Evolutionary conservation across 2,888 invertebrate genomes (phyloP), one percentile per base, ranked within the genome.

Genomic region (Phortica magna): DNA sequence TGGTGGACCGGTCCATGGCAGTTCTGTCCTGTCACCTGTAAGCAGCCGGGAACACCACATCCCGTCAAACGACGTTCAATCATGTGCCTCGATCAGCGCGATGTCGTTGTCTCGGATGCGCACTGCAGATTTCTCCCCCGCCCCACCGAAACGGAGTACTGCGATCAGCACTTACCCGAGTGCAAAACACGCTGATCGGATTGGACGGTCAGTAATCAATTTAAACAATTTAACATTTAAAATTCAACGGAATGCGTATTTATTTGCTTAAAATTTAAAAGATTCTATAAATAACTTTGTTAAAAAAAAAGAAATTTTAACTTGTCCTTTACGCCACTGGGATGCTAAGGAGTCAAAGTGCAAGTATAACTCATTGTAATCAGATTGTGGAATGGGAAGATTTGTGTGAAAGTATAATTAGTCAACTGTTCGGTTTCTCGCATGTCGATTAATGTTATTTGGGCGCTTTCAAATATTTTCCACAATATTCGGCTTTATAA

Each of bases 1-100:
- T 98, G 97, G 97, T 97, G 96, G 96, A 93, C 95, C 39, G 97
- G 97, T 0, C 95, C 95, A 0, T 98, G 98, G 98, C 96, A 96
- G 87, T 94, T 95, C 77, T 98, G 98, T 91, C 94, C 95, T 6
- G 94, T 94, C 0, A 95, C 95, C 0, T 96, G 96, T 86, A 93
- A 89, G 31, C 80, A 81, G 68, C 80, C 81, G 73, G 87, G 85
- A 4, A 77, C 92, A n/a, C 79, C 93, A n/a, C 93, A 93, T 79
- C 94, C 94, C 14, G 93, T 94, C 78, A 94, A 95, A 76, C 83
- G 88, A 0, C 93, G 96, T 78, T 94, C 94, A 81, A 94, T 96
- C 2, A 95, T 96, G 93, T 96, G 96, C 89, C 94, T 95, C n/a
- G 94, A 95, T 87, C 94, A 95, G 86, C 93, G 94, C 82, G 95